A percentile compares a stretch with the other conserved stretches of the same genome.
phyloP scores from a whole-genome alignment of 2,888 invertebrate genomes.

The Hipparchia sbordonii region DNA sequence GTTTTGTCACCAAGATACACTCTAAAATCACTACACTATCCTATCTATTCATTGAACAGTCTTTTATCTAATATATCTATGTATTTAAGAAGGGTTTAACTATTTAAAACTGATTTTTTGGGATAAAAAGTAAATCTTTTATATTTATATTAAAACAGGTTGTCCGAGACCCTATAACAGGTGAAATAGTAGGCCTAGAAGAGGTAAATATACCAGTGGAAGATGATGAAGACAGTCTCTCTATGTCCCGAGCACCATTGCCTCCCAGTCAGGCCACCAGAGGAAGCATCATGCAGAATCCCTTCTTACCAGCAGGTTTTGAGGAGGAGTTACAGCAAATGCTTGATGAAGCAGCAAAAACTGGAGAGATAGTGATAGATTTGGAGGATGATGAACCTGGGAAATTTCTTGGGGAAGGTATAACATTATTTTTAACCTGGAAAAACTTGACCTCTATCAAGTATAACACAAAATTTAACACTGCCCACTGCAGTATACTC shows the following conservation, averaged over 20 bases:
- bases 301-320: slow-evolving; percentile 95
- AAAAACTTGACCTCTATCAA: not conserved
- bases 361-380: slow-evolving; percentile 68
- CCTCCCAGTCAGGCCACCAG: slow-evolving; percentile 86
- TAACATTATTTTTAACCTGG: too few species aligned
- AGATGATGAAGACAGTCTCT: slow-evolving; percentile 80
- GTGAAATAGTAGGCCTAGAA: slow-evolving; percentile 85
- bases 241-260: slow-evolving; percentile 90
- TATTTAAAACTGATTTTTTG: too few species aligned
- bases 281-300: slow-evolving; percentile 91
- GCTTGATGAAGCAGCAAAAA: slow-evolving; percentile 59
- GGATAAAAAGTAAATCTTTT: too few species aligned
- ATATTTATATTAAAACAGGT: slow-evolving; percentile 64
- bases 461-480: too few species aligned
- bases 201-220: slow-evolving; percentile 79
- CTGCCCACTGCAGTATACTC: too few species aligned
- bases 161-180: slow-evolving; percentile 89
- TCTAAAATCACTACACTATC: too few species aligned
- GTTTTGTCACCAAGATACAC: too few species aligned
- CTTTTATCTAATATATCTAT: too few species aligned
- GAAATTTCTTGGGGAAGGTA: slow-evolving; percentile 79
- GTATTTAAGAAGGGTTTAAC: too few species aligned
- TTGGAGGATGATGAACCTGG: slow-evolving; percentile 67
- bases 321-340: slow-evolving; percentile 80
- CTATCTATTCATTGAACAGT: too few species aligned